A percentile compares a stretch with the other conserved stretches of the same genome.
These are phyloP conservation scores for Ceratina japonica DNA, from an alignment of 1,140 invertebrate species.

Conservation along the genomic window DNA sequence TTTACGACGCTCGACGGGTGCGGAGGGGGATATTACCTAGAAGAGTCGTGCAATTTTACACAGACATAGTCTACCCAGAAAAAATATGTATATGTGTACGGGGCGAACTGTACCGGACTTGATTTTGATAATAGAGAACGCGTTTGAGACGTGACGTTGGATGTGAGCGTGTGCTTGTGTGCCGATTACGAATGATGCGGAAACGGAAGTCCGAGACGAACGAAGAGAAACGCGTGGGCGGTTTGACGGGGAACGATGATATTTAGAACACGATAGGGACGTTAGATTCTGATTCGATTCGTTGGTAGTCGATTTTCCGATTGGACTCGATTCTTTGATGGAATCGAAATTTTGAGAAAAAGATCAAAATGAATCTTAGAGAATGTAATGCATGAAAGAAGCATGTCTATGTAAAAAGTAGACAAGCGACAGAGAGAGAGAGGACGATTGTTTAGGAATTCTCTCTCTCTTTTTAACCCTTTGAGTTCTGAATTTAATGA, in stretches of 20 bases:
- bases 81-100: neutral
- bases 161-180: neutral
- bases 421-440: too few species aligned
- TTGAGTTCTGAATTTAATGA: too few species aligned
- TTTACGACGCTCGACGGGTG: neutral
- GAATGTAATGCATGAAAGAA: too few species aligned
- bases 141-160: neutral
- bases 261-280: conserved; percentile 6
- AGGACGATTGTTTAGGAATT: too few species aligned
- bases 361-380: too few species aligned
- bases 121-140: conserved; percentile 4
- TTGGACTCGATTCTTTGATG: too few species aligned
- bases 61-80: neutral
- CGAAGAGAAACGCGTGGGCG: too few species aligned
- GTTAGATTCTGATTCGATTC: too few species aligned
- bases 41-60: neutral
- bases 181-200: neutral
- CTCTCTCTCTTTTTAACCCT: too few species aligned
- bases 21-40: neutral
- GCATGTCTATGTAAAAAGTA: too few species aligned
- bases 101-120: neutral
- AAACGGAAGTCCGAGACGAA: conserved; percentile 11
- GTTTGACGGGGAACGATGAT: neutral
- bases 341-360: too few species aligned
- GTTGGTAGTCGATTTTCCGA: too few species aligned